A percentile compares a stretch with the other conserved stretches of the same genome.
phyloP scores from a whole-genome alignment of 37 sponge, comb jelly and placozoan genomes.

The Beroe ovata region DNA sequence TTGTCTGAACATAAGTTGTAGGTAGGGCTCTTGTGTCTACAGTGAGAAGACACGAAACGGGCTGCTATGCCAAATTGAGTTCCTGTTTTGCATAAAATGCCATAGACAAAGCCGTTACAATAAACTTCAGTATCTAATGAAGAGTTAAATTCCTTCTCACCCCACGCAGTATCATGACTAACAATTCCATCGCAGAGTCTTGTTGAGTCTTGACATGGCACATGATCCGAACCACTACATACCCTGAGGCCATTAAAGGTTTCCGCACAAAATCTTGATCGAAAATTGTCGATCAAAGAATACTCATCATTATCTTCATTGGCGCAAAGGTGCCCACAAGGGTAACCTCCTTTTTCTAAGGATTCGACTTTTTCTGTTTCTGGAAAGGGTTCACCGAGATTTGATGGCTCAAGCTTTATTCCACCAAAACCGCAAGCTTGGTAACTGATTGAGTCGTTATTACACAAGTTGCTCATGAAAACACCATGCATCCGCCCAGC shows the following conservation, averaged over 20 bases:
- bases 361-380: too few relatives aligned
- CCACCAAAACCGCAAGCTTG: background rate
- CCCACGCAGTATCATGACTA: background rate
- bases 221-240: background rate
- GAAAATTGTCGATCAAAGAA: too few relatives aligned
- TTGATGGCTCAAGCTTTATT: too few relatives aligned
- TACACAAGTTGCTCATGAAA: background rate
- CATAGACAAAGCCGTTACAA: background rate
- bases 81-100: background rate
- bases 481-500: background rate
- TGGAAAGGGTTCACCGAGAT: too few relatives aligned
- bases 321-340: background rate
- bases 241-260: too few relatives aligned
- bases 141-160: background rate
- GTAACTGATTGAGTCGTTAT: background rate
- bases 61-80: background rate
- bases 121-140: background rate
- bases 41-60: background rate
- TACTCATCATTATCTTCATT: too few relatives aligned
- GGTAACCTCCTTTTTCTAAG: background rate
- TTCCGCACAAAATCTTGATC: too few relatives aligned
- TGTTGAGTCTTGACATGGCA: too few relatives aligned
- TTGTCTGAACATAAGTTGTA: background rate
- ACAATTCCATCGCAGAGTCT: background rate
- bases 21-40: background rate